A percentile compares a stretch with the other conserved stretches of the same genome.
These are phyloP conservation scores for Watsonalla binaria DNA, from an alignment of 2,888 invertebrate species.

Conservation along the genomic window DNA sequence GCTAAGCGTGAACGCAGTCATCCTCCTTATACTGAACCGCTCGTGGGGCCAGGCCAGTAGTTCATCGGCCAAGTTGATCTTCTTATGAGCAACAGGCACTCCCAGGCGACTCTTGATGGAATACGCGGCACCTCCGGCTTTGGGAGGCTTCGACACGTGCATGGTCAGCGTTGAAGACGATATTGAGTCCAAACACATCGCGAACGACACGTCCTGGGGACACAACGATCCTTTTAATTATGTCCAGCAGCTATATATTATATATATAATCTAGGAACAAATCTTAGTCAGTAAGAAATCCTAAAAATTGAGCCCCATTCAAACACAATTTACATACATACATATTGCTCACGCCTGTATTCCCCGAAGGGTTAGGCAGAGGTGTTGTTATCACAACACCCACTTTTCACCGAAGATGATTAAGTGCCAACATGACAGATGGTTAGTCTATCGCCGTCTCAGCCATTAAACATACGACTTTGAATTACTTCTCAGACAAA, in stretches of 20 bases:
- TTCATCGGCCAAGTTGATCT: constrained; percentile 97
- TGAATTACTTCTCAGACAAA: no score
- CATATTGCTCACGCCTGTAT: neutral
- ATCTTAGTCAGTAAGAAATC: no score
- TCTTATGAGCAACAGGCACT: constrained; percentile 90
- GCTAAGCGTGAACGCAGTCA: constrained; percentile 95
- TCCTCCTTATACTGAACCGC: constrained; percentile 92
- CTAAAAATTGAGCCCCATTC: no score
- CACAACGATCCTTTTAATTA: neutral
- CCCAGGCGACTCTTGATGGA: constrained; percentile 78
- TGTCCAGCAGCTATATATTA: no score
- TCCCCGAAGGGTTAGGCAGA: neutral
- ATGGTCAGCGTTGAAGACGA: constrained; percentile 84
- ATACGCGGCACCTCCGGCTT: constrained; percentile 87
- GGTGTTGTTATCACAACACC: no score
- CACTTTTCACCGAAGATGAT: no score
- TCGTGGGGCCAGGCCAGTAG: constrained; percentile 98
- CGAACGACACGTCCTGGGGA: constrained; percentile 89
- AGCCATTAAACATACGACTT: no score
- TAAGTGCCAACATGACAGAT: no score
- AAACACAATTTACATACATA: neutral
- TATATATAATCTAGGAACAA: no score
- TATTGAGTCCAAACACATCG: constrained; percentile 92
- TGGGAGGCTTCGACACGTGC: constrained; percentile 98
- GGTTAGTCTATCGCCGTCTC: no score